These are phyloP conservation scores for Pipra filicauda DNA, from an alignment of 2,113 vertebrate genomes.

Conservation along the genomic window DNA sequence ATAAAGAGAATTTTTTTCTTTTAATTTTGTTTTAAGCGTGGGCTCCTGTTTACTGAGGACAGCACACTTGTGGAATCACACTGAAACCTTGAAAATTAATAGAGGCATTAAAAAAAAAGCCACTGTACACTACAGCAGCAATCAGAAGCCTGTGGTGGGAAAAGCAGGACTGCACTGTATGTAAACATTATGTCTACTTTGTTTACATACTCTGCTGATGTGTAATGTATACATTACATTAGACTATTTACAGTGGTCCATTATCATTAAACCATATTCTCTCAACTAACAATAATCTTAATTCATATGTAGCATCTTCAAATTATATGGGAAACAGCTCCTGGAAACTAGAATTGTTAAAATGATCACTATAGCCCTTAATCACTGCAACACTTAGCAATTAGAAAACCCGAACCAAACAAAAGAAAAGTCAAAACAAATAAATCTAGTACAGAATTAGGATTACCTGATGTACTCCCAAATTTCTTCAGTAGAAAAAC, in stretches of 20 bases:
- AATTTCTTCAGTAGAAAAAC: not conserved
- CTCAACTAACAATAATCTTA: not conserved
- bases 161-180: not conserved
- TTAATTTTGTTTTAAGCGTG: not conserved
- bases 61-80: fast-evolving
- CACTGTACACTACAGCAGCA: not conserved
- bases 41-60: not conserved
- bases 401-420: not conserved
- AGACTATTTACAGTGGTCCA: not conserved
- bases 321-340: not conserved
- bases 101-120: not conserved
- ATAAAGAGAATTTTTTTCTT: not conserved
- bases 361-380: not conserved
- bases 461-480: not conserved
- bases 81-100: not conserved
- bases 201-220: not conserved
- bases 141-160: not conserved
- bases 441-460: not conserved
- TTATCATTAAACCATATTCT: not conserved
- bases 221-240: not conserved
- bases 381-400: fast-evolving
- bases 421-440: not conserved
- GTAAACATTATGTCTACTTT: not conserved
- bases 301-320: not conserved
- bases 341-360: not conserved